These are phyloP conservation scores for Ctenodactylus gundi DNA, from an alignment of 2,113 vertebrate genomes.

Conservation along the genomic window DNA sequence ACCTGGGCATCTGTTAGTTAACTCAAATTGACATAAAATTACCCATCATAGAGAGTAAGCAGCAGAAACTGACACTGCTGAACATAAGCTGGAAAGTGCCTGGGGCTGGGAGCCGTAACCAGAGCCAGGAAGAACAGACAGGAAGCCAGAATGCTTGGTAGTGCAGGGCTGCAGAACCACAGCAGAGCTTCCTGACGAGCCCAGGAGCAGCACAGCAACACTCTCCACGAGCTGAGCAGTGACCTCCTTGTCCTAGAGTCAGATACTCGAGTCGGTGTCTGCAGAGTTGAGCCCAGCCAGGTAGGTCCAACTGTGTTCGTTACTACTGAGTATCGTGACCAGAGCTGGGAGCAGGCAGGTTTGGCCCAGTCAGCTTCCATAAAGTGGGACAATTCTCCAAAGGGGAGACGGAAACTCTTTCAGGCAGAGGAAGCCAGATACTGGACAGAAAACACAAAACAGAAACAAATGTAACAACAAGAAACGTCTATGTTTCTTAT, in stretches of 20 bases:
- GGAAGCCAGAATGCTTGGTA: background rate
- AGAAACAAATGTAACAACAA: no score
- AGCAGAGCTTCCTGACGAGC: background rate
- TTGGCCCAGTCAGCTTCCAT: background rate
- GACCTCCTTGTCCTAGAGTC: no score
- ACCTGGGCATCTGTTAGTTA: background rate
- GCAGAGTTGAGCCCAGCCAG: background rate
- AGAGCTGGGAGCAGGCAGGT: background rate
- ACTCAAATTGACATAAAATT: background rate
- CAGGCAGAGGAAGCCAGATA: background rate
- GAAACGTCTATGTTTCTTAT: background rate
- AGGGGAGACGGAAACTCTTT: fast-evolving
- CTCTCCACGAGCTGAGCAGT: fast-evolving
- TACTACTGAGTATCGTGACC: fast-evolving
- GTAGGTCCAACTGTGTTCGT: no score
- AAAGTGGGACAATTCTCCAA: background rate
- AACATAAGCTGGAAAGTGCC: background rate
- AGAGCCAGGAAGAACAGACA: background rate
- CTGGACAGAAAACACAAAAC: background rate
- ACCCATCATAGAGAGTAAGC: background rate
- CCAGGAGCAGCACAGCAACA: fast-evolving
- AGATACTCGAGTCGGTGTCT: background rate
- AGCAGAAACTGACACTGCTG: background rate
- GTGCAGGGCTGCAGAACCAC: no score
- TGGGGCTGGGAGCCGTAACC: background rate